phyloP scores from a whole-genome alignment of 2,797 vertebrate genomes.

The Phoeniculus purpureus region DNA sequence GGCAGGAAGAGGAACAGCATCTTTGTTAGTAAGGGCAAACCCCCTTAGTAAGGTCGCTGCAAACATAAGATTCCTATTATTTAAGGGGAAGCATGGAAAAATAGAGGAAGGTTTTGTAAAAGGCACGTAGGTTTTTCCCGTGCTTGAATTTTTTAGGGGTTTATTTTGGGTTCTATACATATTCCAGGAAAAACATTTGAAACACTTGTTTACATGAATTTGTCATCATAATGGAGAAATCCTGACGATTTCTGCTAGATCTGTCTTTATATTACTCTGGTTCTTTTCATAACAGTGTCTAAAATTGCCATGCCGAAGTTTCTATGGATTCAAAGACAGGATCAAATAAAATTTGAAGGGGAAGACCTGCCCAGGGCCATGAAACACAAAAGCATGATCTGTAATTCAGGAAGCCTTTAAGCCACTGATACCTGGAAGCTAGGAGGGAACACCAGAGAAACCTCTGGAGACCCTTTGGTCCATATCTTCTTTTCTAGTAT shows the following conservation, averaged over 20 bases:
- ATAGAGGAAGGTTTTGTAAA: neutral
- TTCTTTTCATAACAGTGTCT: neutral
- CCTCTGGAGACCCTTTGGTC: neutral
- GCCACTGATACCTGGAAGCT: neutral
- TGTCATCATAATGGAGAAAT: neutral
- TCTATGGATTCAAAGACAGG: neutral
- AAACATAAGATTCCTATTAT: neutral
- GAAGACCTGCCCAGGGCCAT: neutral
- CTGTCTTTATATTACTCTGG: neutral
- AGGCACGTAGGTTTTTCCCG: neutral
- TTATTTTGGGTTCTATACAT: neutral
- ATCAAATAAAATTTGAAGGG: slow-evolving; percentile 6
- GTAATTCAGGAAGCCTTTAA: slow-evolving; percentile 1
- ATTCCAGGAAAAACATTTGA: neutral
- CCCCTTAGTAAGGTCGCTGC: neutral
- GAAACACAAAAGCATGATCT: neutral
- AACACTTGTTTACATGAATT: neutral
- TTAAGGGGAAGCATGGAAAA: neutral
- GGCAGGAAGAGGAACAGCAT: neutral
- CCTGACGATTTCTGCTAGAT: neutral
- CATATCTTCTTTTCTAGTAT: neutral
- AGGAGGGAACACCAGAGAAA: neutral
- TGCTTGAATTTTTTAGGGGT: neutral
- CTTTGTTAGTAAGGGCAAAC: neutral
- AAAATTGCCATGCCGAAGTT: neutral